A percentile compares a stretch with the other conserved stretches of the same genome.
These are phyloP conservation scores for Latrodectus hesperus DNA, from an alignment of 2,888 invertebrate genomes.

Conservation along the genomic window DNA sequence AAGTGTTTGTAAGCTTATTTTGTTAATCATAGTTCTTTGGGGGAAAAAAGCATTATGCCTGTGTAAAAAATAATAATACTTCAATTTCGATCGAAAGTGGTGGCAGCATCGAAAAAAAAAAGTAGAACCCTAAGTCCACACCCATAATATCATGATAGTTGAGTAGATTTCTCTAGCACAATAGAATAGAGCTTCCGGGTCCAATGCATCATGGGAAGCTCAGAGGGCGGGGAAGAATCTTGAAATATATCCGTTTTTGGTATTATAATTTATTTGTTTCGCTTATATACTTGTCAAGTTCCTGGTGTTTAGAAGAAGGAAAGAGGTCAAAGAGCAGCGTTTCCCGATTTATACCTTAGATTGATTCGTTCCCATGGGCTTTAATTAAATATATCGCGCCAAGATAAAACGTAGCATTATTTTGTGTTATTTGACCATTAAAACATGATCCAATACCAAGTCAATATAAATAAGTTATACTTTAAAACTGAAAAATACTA, in stretches of 20 bases:
- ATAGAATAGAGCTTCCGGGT: slow-evolving; percentile 26
- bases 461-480: too few species aligned
- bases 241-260: background rate
- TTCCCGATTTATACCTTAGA: background rate
- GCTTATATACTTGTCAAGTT: background rate
- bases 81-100: slow-evolving; percentile 6
- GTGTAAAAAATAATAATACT: slow-evolving; percentile 26
- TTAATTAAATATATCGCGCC: background rate
- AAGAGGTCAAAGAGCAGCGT: background rate
- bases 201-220: background rate
- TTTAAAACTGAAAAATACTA: too few species aligned
- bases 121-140: background rate
- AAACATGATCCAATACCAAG: too few species aligned
- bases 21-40: slow-evolving; percentile 16
- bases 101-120: slow-evolving; percentile 7
- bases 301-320: background rate
- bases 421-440: too few species aligned
- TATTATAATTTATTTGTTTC: background rate
- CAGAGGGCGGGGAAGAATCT: background rate
- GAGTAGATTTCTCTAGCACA: slow-evolving; percentile 23
- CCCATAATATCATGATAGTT: slow-evolving; percentile 36
- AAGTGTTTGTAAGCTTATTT: slow-evolving; percentile 28
- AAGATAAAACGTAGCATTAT: too few species aligned
- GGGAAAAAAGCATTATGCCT: background rate
- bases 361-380: background rate